A percentile compares a stretch with the other conserved stretches of the same genome.
phyloP scores from a whole-genome alignment of 2,113 vertebrate species.

The Manacus vitellinus region DNA sequence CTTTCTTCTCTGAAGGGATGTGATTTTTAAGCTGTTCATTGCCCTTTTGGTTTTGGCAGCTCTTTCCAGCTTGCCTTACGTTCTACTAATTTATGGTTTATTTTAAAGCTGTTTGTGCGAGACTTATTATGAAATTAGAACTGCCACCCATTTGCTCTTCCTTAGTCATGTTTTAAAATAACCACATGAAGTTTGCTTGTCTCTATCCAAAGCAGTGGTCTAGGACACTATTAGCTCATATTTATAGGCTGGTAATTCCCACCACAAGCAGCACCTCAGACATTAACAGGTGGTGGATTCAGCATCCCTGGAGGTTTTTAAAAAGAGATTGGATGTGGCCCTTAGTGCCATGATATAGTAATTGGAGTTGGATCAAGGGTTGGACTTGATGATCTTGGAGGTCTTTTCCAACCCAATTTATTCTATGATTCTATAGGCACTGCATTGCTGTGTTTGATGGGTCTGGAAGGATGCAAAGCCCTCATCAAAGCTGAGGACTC shows the following conservation, averaged over 20 bases:
- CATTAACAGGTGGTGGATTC: too few species aligned
- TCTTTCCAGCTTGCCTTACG: not conserved
- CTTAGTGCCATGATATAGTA: too few species aligned
- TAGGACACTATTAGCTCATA: fast-evolving
- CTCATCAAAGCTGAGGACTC: not conserved
- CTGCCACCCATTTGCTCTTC: not conserved
- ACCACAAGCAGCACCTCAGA: not conserved
- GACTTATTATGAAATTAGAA: not conserved
- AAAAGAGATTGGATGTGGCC: too few species aligned
- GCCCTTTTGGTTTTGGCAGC: not conserved
- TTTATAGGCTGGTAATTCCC: fast-evolving
- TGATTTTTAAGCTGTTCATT: not conserved
- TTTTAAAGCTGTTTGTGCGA: not conserved
- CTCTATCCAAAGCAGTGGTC: not conserved
- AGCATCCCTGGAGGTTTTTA: too few species aligned
- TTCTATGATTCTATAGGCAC: too few species aligned
- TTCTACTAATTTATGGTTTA: not conserved
- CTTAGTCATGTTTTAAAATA: not conserved
- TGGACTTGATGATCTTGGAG: too few species aligned
- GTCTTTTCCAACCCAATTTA: too few species aligned
- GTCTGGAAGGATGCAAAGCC: not conserved
- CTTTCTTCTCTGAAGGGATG: not conserved
- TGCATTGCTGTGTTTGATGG: fast-evolving
- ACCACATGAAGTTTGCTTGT: fast-evolving
- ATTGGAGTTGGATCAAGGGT: too few species aligned